Evolutionary conservation across 2,888 invertebrate species (phyloP), one percentile per base, ranked within the genome.

Genomic region (Galerucella nymphaeae): DNA sequence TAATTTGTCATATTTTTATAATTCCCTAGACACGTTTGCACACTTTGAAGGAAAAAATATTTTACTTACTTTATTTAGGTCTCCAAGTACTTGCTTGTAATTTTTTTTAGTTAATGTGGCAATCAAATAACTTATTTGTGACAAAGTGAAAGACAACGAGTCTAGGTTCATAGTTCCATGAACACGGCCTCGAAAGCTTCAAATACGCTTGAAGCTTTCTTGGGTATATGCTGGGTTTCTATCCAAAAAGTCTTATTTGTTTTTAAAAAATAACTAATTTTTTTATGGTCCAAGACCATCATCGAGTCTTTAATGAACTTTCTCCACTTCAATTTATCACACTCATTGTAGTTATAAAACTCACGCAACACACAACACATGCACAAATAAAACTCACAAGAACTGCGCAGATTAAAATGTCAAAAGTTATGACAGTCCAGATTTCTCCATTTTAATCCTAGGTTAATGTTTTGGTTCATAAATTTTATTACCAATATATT

Each of bases 161-260:
- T 97, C 97, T 93, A 97, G 96, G 95, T 96, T 96, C 96, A 96
- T 96, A 96, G 94, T 96, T 96, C 95, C 95, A 89, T 89, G 88
- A 87, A 88, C 86, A 84, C 93, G 91, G 92, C 92, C 91, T 91
- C 93, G 95, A 95, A 95, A 95, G 95, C 95, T 95, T 95, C 95
- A 95, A 95, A 93, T 91, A 90, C 89, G 91, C 91, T 94, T 94
- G 94, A 95, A 95, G 94, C 94, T 94, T 94, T 94, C 94, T 93
- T 90, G 89, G 91, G 91, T 90, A 91, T 90, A 90, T 91, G 91
- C 90, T 90, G 90, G 90, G 90, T 89, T 89, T 90, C 88, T 88
- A 84, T 85, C 84, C 85, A 84, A 81, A 83, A 82, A 84, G 85
- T 86, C 84, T 86, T 84, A 82, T 84, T 81, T 82, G 83, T 82